Conservation (phyloP, 1,140 invertebrate genomes). For the Dicyema japonicum region DNA sequence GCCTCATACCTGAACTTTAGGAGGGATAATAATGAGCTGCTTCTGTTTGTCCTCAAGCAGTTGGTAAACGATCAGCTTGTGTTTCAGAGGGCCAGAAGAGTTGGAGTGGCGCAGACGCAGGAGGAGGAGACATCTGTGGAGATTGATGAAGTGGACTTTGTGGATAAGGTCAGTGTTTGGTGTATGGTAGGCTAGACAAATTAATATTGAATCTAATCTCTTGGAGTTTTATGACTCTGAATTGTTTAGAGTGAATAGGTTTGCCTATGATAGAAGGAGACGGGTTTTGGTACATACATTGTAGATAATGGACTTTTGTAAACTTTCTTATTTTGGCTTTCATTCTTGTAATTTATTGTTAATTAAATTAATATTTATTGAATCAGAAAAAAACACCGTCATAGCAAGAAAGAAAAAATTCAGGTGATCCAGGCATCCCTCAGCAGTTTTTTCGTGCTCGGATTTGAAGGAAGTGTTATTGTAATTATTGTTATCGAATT, state of each 20-base stretch:
- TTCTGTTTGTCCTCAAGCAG: conserved; percentile 73
- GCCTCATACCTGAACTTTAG: conserved; percentile 62
- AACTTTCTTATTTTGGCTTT: too few relatives aligned
- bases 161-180: conserved; percentile 37
- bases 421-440: too few relatives aligned
- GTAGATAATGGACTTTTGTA: too few relatives aligned
- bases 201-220: conserved; percentile 56
- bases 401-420: too few relatives aligned
- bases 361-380: too few relatives aligned
- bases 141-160: conserved; percentile 55
- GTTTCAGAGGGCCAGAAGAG: conserved; percentile 46
- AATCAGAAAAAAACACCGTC: too few relatives aligned
- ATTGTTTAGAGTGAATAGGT: conserved; percentile 58
- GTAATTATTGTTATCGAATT: too few relatives aligned
- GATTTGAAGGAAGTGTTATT: too few relatives aligned
- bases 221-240: conserved; percentile 62
- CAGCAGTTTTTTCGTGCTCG: too few relatives aligned
- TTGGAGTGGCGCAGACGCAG: conserved; percentile 21
- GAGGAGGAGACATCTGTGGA: conserved; percentile 26
- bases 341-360: too few relatives aligned
- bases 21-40: conserved; percentile 67
- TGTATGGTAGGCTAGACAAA: conserved; percentile 64
- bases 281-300: too few relatives aligned
- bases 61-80: conserved; percentile 55
- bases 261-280: conserved; percentile 48